phyloP scores from a whole-genome alignment of 2,888 invertebrate genomes.

The Noctua pronuba region DNA sequence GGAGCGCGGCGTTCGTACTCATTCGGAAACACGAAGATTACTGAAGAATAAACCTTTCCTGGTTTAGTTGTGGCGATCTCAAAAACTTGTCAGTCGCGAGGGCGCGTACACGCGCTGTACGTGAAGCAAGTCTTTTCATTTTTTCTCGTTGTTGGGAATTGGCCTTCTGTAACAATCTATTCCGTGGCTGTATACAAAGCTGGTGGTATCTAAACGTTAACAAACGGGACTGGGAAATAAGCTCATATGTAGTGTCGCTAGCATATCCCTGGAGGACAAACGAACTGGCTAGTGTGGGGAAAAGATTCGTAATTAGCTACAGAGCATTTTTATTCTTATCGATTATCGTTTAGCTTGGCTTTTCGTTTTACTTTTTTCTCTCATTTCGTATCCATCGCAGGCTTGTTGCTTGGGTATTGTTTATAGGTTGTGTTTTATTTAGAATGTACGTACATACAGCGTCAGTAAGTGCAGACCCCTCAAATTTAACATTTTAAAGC shows the following conservation, averaged over 20 bases:
- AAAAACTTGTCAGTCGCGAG: neutral
- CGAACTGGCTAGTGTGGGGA: constrained; percentile 44
- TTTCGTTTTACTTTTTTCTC: neutral
- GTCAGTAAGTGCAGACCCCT: no score
- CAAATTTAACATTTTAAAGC: no score
- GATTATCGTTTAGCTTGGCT: neutral
- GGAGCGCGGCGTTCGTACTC: neutral
- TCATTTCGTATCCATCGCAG: neutral
- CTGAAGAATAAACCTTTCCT: neutral
- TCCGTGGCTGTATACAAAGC: constrained; percentile 49
- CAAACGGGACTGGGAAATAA: constrained; percentile 68
- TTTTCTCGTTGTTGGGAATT: fast-evolving
- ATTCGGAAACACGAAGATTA: neutral
- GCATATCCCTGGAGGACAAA: constrained; percentile 39
- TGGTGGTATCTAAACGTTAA: constrained; percentile 64
- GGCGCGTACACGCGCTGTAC: neutral
- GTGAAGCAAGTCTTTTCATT: neutral
- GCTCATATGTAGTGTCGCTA: constrained; percentile 63
- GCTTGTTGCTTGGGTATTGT: neutral
- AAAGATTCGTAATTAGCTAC: constrained; percentile 32
- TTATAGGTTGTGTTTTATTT: neutral
- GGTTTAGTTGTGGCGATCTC: neutral
- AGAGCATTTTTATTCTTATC: constrained; percentile 3
- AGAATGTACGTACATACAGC: no score
- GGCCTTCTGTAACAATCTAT: neutral